phyloP scores from a whole-genome alignment of 2,113 vertebrate genomes.

The Crotalus helleri region DNA sequence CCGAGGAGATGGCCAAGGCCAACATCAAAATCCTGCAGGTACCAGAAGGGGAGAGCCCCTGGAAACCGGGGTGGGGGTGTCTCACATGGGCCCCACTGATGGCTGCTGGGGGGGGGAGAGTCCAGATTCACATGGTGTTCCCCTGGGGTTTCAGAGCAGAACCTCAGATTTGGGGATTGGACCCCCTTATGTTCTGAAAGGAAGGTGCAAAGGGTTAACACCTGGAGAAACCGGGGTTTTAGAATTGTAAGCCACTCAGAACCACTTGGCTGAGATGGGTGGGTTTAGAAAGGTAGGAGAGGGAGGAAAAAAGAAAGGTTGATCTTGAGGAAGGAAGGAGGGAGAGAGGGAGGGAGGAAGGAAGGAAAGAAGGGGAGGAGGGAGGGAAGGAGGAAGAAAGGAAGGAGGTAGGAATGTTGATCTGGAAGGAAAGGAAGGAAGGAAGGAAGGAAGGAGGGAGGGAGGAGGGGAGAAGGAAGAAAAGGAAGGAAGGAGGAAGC shows the following conservation, averaged over 20 bases:
- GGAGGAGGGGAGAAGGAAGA: too few species aligned
- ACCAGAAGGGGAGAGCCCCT: accelerated
- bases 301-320: too few species aligned
- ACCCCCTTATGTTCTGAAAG: not conserved
- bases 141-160: not conserved
- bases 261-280: too few species aligned
- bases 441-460: too few species aligned
- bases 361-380: accelerated
- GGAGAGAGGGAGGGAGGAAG: too few species aligned
- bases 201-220: not conserved
- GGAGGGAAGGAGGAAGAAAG: accelerated
- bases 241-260: too few species aligned
- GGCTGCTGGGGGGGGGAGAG: not conserved
- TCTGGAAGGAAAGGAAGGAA: too few species aligned
- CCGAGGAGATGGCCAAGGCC: not conserved
- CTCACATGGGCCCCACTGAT: not conserved
- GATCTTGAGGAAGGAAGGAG: too few species aligned
- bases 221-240: not conserved
- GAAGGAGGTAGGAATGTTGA: too few species aligned
- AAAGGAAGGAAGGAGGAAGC: too few species aligned
- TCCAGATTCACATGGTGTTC: not conserved
- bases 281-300: too few species aligned
- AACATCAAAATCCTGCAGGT: not conserved
- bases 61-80: not conserved
- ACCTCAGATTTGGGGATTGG: not conserved